A percentile compares a stretch with the other conserved stretches of the same genome.
These are phyloP conservation scores for Spialia ferax DNA, from an alignment of 2,888 invertebrate species.

Conservation along the genomic window DNA sequence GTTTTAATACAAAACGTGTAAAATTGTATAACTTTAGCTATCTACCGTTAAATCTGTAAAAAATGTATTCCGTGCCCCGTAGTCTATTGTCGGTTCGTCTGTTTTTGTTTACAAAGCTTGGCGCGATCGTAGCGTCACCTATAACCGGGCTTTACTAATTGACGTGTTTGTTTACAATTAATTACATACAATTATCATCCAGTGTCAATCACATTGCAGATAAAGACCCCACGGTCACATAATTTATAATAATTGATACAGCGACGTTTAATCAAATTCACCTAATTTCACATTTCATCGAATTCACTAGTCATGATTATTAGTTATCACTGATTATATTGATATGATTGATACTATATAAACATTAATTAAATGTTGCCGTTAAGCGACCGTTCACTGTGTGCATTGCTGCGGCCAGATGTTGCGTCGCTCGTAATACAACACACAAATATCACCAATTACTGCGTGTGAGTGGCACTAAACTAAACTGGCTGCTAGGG, in stretches of 20 bases:
- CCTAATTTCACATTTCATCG: too few species aligned
- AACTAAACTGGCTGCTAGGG: not conserved
- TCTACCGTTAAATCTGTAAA: slow-evolving; percentile 31
- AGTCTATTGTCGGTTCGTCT: slow-evolving; percentile 27
- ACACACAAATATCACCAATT: too few species aligned
- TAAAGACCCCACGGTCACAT: not conserved
- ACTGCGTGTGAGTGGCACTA: too few species aligned
- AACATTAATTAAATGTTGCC: too few species aligned
- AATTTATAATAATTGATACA: not conserved
- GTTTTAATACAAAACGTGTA: slow-evolving; percentile 33
- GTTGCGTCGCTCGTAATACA: too few species aligned
- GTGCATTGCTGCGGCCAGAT: too few species aligned
- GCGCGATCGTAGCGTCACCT: slow-evolving; percentile 12
- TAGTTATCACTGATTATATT: too few species aligned
- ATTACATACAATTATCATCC: slow-evolving; percentile 9
- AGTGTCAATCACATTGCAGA: not conserved
- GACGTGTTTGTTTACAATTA: slow-evolving; percentile 21
- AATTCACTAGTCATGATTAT: too few species aligned
- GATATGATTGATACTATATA: too few species aligned
- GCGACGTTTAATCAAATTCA: not conserved
- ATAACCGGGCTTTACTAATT: slow-evolving; percentile 26
- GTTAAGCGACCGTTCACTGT: too few species aligned
- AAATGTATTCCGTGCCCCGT: slow-evolving; percentile 20
- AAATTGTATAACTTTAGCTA: slow-evolving; percentile 37
- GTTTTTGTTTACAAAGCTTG: slow-evolving; percentile 16